phyloP scores from a whole-genome alignment of 1,140 invertebrate species.

The Drosophila subobscura region DNA sequence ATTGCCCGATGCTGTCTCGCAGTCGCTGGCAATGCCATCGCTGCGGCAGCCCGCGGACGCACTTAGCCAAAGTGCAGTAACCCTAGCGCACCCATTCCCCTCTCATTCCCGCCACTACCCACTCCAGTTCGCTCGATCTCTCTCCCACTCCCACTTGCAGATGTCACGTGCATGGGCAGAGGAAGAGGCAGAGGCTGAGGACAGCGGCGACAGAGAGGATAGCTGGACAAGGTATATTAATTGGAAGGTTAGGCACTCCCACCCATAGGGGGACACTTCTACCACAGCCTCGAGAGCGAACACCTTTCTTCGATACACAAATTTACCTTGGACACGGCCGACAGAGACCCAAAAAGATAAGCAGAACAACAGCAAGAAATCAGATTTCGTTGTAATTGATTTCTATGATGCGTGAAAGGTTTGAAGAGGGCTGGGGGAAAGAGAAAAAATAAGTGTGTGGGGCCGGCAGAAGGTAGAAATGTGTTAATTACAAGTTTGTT shows the following conservation, averaged over 20 bases:
- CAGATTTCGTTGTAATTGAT: slow-evolving; percentile 50
- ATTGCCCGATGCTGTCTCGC: slow-evolving; percentile 44
- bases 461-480: slow-evolving; percentile 2
- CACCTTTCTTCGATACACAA: too few relatives aligned
- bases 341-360: slow-evolving; percentile 41
- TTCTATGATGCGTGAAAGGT: slow-evolving; percentile 27
- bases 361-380: slow-evolving; percentile 26
- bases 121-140: too few relatives aligned
- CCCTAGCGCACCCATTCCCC: slow-evolving; percentile 28
- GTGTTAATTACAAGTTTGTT: background rate
- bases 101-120: background rate
- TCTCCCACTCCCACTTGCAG: background rate
- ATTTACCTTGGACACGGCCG: too few relatives aligned
- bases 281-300: too few relatives aligned
- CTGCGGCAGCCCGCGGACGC: slow-evolving; percentile 52
- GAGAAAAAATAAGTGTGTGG: background rate
- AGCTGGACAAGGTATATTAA: too few relatives aligned
- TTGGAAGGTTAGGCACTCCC: too few relatives aligned
- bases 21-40: background rate
- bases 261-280: too few relatives aligned
- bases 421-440: background rate
- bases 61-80: slow-evolving; percentile 76
- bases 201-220: too few relatives aligned
- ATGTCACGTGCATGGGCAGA: slow-evolving; percentile 7
- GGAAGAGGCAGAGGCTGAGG: background rate